These are phyloP conservation scores for Oconnorella tubifera DNA, from an alignment of 2,888 invertebrate genomes.

Conservation along the genomic window DNA sequence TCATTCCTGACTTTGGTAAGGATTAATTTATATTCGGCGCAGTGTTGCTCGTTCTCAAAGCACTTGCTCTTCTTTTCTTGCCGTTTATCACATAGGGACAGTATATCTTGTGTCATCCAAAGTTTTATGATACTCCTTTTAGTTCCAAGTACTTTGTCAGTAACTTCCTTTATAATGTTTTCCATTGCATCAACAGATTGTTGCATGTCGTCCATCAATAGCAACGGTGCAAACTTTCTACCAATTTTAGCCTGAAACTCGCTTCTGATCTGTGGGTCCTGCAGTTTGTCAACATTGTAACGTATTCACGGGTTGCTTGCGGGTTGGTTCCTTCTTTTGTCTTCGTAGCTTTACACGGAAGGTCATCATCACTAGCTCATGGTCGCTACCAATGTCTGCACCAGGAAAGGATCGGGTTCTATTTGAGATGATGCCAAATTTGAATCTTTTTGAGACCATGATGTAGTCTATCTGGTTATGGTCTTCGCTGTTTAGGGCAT, in stretches of 20 bases:
- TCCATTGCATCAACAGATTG: too few relatives aligned
- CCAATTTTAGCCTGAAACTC: background rate
- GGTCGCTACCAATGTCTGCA: background rate
- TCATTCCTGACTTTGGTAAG: too few relatives aligned
- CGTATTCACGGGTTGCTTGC: background rate
- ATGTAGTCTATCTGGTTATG: background rate
- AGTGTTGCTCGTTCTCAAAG: too few relatives aligned
- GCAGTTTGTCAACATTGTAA: background rate
- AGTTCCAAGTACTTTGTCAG: too few relatives aligned
- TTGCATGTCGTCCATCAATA: background rate
- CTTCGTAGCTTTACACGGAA: background rate
- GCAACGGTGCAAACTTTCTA: background rate
- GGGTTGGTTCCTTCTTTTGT: too few relatives aligned
- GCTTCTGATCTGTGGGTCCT: background rate
- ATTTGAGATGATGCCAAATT: background rate
- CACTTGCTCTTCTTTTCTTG: too few relatives aligned
- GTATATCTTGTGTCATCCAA: too few relatives aligned
- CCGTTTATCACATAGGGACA: too few relatives aligned
- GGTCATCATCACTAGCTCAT: background rate
- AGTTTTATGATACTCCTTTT: too few relatives aligned
- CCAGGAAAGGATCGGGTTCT: background rate
- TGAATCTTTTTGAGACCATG: background rate
- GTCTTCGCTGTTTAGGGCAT: background rate
- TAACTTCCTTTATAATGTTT: too few relatives aligned
- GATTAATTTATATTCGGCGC: too few relatives aligned